Base-by-base conservation (phyloP, 2,113 vertebrate genomes). In the Gymnorhina tibicen region DNA sequence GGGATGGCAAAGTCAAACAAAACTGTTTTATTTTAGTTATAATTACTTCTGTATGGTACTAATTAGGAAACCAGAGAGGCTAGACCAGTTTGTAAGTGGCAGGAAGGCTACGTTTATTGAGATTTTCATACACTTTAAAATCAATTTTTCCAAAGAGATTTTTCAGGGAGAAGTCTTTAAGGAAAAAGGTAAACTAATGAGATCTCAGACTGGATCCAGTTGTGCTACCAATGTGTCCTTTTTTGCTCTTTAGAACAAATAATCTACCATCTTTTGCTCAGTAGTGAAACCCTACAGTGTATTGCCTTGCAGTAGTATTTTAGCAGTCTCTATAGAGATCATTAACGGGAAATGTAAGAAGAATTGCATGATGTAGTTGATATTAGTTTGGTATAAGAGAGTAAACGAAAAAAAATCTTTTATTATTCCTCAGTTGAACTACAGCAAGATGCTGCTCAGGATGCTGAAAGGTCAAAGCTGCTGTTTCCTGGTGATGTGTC, bases 391-490 rank as follows among this genome's bases (percentile, higher is more conserved):
- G 14, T 78, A 1, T 58, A 47, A 68, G 26, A 32, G 28, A 77
- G 9, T 84, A 87, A 91, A 89, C 27, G 18, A 74, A 64, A 37
- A 42, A 37, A 32, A 59, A 5, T 62, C 22, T 69, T 50, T 77
- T 81, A 26, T 35, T 27, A 74, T 88, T 89, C 5, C 7, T 27
- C 33, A 78, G 42, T 10, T 89, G n/a, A 95, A n/a, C 75, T 85
- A 55, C 49, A 76, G 35, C 21, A 46, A 46, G 30, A 46, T 91
- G 59, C 55, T 52, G n/a, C 50, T 66, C 42, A 81, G 80, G 76
- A 87, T 87, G 84, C 56, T 92, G 87, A 91, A 89, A 93, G 84
- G 72, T 55, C 75, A 91, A 56, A 94, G 55, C 72, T 92, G 80
- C 55, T 55, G 33, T 76, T 92, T 68, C 70, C 88, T 4, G 0